Conservation (phyloP, 2,113 vertebrate genomes). For the Cryptotis parvus region DNA sequence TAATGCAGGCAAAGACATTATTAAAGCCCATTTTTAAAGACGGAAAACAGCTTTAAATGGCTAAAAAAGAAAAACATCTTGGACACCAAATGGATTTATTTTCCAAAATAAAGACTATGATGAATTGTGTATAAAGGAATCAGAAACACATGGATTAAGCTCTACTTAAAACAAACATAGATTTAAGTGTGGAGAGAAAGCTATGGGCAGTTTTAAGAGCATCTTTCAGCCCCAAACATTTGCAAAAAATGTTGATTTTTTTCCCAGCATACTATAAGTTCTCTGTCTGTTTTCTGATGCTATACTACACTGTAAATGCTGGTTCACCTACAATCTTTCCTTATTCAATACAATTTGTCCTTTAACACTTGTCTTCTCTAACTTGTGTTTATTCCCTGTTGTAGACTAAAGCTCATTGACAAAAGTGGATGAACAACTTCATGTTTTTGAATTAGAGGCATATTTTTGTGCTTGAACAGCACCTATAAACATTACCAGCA, state of each 20-base stretch:
- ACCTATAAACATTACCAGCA: conserved; percentile 5
- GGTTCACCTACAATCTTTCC: conserved; percentile 44
- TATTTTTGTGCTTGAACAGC: not conserved
- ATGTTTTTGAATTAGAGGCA: not conserved
- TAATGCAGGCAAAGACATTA: not conserved
- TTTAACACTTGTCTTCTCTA: not conserved
- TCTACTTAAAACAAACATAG: conserved; percentile 80
- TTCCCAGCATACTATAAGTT: conserved; percentile 11
- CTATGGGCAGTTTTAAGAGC: conserved; percentile 50
- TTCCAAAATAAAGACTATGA: conserved; percentile 53
- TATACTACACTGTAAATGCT: conserved; percentile 38
- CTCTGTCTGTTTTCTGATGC: conserved; percentile 41
- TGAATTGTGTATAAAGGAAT: conserved; percentile 75
- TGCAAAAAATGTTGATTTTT: conserved; percentile 52
- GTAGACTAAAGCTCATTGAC: not conserved
- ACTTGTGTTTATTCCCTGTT: not conserved
- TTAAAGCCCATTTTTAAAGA: conserved; percentile 43
- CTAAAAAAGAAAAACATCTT: conserved; percentile 61
- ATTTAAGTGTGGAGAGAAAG: conserved; percentile 61
- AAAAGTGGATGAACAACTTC: not conserved
- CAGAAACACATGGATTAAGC: conserved; percentile 81
- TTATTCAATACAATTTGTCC: not conserved
- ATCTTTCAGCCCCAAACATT: conserved; percentile 70
- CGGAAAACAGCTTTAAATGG: conserved; percentile 48
- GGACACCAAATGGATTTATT: conserved; percentile 38